These are phyloP conservation scores for Planiliza haematocheilus DNA, from an alignment of 2,113 vertebrate species.

Conservation along the genomic window DNA sequence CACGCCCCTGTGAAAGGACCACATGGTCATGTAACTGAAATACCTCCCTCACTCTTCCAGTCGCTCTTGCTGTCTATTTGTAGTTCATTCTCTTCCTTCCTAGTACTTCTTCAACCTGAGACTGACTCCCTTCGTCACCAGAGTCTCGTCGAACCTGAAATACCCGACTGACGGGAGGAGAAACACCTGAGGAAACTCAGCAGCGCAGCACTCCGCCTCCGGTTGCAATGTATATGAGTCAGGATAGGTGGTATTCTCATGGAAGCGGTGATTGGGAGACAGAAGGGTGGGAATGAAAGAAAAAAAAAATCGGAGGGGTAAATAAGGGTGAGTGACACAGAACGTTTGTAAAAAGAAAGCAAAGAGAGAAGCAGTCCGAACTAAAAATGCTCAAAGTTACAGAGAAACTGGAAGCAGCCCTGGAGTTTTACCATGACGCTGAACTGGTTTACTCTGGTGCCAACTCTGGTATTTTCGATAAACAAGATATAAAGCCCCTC, in stretches of 20 bases:
- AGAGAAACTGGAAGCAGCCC: neutral
- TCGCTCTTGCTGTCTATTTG: no score
- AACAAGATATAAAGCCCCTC: neutral
- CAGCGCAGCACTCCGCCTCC: slow-evolving; percentile 28
- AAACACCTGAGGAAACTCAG: slow-evolving; percentile 24
- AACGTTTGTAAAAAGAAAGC: neutral
- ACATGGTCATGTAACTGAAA: no score
- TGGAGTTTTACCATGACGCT: neutral
- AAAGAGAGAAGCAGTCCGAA: no score
- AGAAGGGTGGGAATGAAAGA: neutral
- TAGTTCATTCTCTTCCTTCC: neutral
- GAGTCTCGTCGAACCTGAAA: slow-evolving; percentile 63
- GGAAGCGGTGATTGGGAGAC: neutral
- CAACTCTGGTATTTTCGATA: neutral
- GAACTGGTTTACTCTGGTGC: neutral
- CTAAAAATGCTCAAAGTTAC: neutral
- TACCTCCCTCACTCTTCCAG: no score
- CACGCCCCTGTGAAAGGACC: no score
- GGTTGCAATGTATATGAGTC: slow-evolving; percentile 33
- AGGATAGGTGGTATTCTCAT: neutral
- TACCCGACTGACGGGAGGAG: slow-evolving; percentile 60
- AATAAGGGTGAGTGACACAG: neutral
- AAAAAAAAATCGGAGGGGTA: neutral
- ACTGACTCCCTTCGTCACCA: neutral
- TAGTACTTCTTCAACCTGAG: neutral